Percentiles rank a stretch among this genome's conserved stretches.
phyloP scores from a whole-genome alignment of 2,797 vertebrate species.

The Masticophis lateralis region DNA sequence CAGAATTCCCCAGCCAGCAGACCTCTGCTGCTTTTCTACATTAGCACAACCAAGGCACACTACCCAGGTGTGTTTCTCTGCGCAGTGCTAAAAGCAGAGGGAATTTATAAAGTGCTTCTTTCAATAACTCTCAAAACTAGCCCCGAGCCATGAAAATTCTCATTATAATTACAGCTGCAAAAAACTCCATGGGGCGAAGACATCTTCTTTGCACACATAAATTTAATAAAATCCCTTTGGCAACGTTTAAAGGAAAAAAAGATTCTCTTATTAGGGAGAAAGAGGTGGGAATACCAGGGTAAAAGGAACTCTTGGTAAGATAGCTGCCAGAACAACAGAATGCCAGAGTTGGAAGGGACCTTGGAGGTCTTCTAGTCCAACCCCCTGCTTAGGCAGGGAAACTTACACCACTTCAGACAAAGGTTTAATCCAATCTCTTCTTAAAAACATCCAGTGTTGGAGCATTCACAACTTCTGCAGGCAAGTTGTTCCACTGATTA shows the following conservation, averaged over 20 bases:
- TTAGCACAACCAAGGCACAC: neutral
- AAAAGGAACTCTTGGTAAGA: neutral
- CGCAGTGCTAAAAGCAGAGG: neutral
- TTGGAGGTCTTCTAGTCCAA: neutral
- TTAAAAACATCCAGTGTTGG: neutral
- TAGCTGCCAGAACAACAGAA: neutral
- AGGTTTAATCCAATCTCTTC: neutral
- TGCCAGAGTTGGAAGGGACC: neutral
- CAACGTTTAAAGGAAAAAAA: neutral
- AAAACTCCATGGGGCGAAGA: neutral
- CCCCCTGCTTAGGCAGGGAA: neutral
- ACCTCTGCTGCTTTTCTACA: neutral
- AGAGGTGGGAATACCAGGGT: neutral
- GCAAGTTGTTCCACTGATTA: no score
- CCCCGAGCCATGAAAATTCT: neutral
- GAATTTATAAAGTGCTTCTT: neutral
- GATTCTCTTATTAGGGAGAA: neutral
- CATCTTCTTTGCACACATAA: neutral
- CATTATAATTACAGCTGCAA: neutral
- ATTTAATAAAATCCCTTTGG: neutral
- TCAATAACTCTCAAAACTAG: neutral
- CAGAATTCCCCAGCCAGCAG: neutral
- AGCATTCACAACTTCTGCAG: no score
- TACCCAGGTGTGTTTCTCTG: neutral
- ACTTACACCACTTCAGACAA: neutral